These are phyloP conservation scores for Cosmorhoe ocellata DNA, from an alignment of 2,888 invertebrate species.

Conservation along the genomic window DNA sequence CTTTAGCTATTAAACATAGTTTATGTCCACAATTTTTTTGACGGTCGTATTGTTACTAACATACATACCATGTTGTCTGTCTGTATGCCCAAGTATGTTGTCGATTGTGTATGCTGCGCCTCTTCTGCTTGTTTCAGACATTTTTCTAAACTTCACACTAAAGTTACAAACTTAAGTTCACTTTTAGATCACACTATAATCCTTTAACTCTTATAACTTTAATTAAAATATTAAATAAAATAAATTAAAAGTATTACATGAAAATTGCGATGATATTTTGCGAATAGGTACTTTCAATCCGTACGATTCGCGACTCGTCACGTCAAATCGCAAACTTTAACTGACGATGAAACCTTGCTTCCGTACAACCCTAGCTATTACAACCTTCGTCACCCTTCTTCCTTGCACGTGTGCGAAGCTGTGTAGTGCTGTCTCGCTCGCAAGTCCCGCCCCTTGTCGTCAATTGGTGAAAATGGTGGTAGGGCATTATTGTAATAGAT, in stretches of 20 bases:
- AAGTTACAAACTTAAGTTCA: conserved; percentile 7
- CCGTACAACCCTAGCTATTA: conserved; percentile 44
- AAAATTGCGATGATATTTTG: too few relatives aligned
- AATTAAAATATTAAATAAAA: not conserved
- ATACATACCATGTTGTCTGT: conserved; percentile 51
- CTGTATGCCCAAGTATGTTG: conserved; percentile 67
- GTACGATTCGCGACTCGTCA: conserved; percentile 29
- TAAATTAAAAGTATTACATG: too few relatives aligned
- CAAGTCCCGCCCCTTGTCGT: conserved; percentile 47
- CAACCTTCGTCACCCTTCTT: conserved; percentile 35
- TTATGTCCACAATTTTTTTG: too few relatives aligned
- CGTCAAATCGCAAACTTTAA: conserved; percentile 46
- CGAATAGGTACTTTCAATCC: conserved; percentile 11
- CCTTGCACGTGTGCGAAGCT: conserved; percentile 24
- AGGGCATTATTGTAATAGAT: conserved; percentile 34
- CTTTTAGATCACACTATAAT: conserved; percentile 3
- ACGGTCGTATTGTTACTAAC: too few relatives aligned
- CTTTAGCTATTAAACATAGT: too few relatives aligned
- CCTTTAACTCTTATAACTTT: not conserved
- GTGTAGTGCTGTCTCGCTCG: conserved; percentile 39
- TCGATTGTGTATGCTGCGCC: conserved; percentile 74
- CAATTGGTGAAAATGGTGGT: conserved; percentile 44
- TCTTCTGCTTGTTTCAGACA: conserved; percentile 58
- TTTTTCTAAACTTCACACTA: conserved; percentile 26
- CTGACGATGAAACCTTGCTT: conserved; percentile 40